Percentiles rank a stretch among this genome's conserved stretches.
Conservation (phyloP, 2,113 vertebrate genomes). For the Damaliscus lunatus region DNA sequence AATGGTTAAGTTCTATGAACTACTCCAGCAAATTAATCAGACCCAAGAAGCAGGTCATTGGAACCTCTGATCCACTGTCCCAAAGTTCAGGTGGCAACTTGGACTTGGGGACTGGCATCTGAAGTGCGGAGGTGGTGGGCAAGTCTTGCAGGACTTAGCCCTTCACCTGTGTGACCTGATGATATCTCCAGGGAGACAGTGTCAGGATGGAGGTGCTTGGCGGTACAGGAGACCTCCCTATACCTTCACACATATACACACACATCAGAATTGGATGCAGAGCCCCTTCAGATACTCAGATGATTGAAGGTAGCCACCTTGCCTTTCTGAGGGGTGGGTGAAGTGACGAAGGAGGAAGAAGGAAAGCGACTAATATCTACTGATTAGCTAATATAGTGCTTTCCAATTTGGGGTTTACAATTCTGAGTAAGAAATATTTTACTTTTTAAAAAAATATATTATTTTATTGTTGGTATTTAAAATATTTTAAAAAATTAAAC, state of each 20-base stretch:
- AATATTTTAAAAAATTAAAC: neutral
- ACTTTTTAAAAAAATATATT: neutral
- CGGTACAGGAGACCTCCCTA: rapidly evolving
- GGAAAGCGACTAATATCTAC: neutral
- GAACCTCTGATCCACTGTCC: neutral
- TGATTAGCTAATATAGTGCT: neutral
- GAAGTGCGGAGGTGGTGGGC: neutral
- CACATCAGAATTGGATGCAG: neutral
- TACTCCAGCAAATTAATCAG: neutral
- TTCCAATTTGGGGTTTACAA: neutral
- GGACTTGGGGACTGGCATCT: neutral
- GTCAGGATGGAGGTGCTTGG: neutral
- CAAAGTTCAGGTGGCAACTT: neutral
- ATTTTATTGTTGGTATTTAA: neutral
- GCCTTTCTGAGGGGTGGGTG: neutral
- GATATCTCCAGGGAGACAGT: too few species aligned
- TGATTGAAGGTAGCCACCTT: too few species aligned
- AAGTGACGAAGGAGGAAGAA: neutral
- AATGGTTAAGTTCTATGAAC: neutral
- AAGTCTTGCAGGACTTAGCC: neutral
- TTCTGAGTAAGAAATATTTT: neutral
- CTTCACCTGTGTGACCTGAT: too few species aligned
- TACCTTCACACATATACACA: neutral
- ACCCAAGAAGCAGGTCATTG: neutral
- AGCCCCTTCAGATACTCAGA: neutral